These are phyloP conservation scores for Leucosticte australis DNA, from an alignment of 2,113 vertebrate species.

Conservation along the genomic window DNA sequence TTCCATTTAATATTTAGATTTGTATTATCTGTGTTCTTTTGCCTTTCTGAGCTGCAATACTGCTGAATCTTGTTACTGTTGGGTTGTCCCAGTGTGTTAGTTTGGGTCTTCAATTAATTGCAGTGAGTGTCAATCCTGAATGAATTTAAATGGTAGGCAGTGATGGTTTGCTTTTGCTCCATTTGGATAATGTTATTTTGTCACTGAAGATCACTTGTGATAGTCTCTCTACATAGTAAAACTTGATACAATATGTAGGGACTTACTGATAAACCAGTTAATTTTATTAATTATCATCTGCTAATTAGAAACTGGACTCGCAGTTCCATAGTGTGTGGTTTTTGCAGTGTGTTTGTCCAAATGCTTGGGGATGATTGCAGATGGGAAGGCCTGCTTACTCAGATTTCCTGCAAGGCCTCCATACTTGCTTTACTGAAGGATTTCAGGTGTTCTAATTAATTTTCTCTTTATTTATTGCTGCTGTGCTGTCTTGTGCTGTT, in stretches of 20 bases:
- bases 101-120: background rate
- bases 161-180: background rate
- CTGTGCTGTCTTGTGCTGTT: background rate
- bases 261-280: background rate
- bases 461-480: background rate
- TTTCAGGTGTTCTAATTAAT: background rate
- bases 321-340: background rate
- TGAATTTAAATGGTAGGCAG: background rate
- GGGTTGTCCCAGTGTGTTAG: background rate
- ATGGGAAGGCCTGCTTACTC: background rate
- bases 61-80: background rate
- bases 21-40: background rate
- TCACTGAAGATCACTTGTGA: background rate
- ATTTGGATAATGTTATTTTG: background rate
- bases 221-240: background rate
- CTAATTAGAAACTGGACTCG: background rate
- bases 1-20: background rate
- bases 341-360: background rate
- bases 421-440: background rate
- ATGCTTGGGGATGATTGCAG: background rate
- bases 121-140: background rate
- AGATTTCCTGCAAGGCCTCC: background rate
- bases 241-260: background rate
- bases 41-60: background rate
- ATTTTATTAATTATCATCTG: background rate